A percentile compares a stretch with the other conserved stretches of the same genome.
These are phyloP conservation scores for Perca schrenkii DNA, from an alignment of 2,113 vertebrate genomes.

Conservation along the genomic window DNA sequence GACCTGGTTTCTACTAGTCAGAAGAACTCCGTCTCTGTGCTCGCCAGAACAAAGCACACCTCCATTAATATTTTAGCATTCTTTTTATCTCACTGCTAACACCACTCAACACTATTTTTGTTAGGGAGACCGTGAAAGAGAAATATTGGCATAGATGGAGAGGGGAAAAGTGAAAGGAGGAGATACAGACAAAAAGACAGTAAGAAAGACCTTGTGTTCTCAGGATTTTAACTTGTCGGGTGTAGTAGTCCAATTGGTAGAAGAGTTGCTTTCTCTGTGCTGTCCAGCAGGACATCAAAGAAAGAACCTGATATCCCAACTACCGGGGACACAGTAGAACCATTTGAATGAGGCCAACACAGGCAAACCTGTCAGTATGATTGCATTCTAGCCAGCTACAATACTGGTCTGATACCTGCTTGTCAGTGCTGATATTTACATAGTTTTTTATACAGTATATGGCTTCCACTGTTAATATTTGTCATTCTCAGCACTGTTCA, in stretches of 20 bases:
- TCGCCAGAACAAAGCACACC: slow-evolving; percentile 91
- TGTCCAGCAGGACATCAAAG: slow-evolving; percentile 69
- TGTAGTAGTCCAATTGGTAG: slow-evolving; percentile 73
- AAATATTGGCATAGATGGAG: slow-evolving; percentile 67
- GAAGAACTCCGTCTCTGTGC: slow-evolving; percentile 87
- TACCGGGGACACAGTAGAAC: slow-evolving; percentile 55
- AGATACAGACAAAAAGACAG: slow-evolving; percentile 60
- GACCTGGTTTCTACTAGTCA: slow-evolving; percentile 88
- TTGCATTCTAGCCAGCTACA: slow-evolving; percentile 35
- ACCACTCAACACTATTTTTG: slow-evolving; percentile 88
- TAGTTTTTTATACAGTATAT: slow-evolving; percentile 34
- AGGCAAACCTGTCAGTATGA: slow-evolving; percentile 53
- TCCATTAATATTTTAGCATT: slow-evolving; percentile 96
- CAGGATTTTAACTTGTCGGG: slow-evolving; percentile 70
- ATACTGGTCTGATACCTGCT: slow-evolving; percentile 39
- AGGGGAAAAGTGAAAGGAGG: slow-evolving; percentile 49
- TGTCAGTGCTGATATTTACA: slow-evolving; percentile 60
- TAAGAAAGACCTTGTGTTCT: slow-evolving; percentile 68
- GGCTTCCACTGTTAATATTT: slow-evolving; percentile 4
- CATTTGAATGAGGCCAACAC: slow-evolving; percentile 54
- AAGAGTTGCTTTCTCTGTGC: slow-evolving; percentile 58
- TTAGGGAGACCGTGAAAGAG: slow-evolving; percentile 66
- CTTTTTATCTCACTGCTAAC: slow-evolving; percentile 94
- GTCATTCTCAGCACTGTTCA: slow-evolving; percentile 35
- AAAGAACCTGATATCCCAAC: slow-evolving; percentile 61